A percentile compares a stretch with the other conserved stretches of the same genome.
Conservation (phyloP, 2,113 vertebrate species). For the Macquaria ambigua region DNA sequence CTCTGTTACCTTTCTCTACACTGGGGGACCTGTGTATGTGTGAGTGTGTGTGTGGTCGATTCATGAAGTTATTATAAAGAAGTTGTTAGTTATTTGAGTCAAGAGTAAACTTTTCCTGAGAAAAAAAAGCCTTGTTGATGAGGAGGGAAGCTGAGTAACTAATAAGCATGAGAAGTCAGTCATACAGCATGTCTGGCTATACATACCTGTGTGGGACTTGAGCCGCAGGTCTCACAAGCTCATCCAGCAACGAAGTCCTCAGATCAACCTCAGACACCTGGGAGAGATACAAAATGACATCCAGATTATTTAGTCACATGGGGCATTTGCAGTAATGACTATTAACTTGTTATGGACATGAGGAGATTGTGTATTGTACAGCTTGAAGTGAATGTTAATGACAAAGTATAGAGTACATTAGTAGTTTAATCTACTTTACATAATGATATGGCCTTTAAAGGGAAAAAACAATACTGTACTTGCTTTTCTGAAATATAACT, state of each 20-base stretch:
- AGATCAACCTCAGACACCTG: slow-evolving; percentile 58
- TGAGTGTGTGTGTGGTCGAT: slow-evolving; percentile 17
- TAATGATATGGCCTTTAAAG: neutral
- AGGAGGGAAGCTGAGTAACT: slow-evolving; percentile 3
- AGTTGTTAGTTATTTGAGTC: slow-evolving; percentile 49
- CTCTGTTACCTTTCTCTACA: slow-evolving; percentile 51
- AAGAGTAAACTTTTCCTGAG: slow-evolving; percentile 55
- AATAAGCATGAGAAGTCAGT: neutral
- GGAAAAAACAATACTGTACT: neutral
- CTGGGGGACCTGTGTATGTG: slow-evolving; percentile 10
- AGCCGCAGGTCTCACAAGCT: slow-evolving; percentile 40
- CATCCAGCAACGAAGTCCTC: slow-evolving; percentile 49
- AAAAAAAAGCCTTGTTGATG: slow-evolving; percentile 22
- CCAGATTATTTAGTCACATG: slow-evolving; percentile 2
- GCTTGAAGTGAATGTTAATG: neutral
- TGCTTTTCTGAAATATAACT: slow-evolving; percentile 1
- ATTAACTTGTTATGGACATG: neutral
- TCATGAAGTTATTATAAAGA: slow-evolving; percentile 52
- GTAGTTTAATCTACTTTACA: neutral
- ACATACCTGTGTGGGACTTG: slow-evolving; percentile 47
- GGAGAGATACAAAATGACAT: neutral
- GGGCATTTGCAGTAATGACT: slow-evolving; percentile 3
- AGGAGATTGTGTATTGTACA: neutral
- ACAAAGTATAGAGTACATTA: neutral
- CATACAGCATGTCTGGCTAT: neutral